Base-by-base conservation (phyloP, 1,140 invertebrate genomes). In the Cyclina sinensis region DNA sequence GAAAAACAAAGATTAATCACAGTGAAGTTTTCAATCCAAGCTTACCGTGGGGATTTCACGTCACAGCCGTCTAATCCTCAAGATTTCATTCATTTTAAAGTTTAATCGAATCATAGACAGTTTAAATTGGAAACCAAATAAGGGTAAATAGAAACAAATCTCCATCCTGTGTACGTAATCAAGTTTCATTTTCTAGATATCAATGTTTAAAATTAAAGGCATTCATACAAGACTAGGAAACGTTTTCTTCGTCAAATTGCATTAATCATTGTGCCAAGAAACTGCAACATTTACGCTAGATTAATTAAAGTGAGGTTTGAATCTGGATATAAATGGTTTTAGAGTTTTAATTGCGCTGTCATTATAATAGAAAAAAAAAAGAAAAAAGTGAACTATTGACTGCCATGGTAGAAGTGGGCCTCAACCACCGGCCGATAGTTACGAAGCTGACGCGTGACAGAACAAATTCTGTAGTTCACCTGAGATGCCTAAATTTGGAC, bases 131-230 rank as follows among this genome's bases (percentile, higher is more conserved):
- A 74, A 78, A 59, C 48, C 73, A 86, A 78, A 86, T 86, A 86
- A 57, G 70, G 70, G 70, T 37, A 86, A 86, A 86, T 76, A 78
- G 74, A 78, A 86, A 86, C 84, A 86, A 86, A 86, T 86, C 84
- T 62, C 74, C 12, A 1, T 12, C 21, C 59, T 48, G 62, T 65
- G 21, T 39, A 21, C 48, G 84, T 76, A 74, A 86, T 86, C 65
- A 86, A 24, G 57, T 86, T 78, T 76, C 43, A 78, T 86, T 76
- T 51, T 73, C 84, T 32, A 48, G 70, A 27, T 48, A 27, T 70
- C 54, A 59, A 30, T 48, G 32, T 54, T 84, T 84, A 54, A n/a
- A 84, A 84, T 84, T 84, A 48, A 73, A 73, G 37, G 39, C 65
- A 14, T 16, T 43, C 24, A 5, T 39, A 48, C n/a, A 54, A 37